A percentile compares a stretch with the other conserved stretches of the same genome.
Conservation (phyloP, 1,140 invertebrate genomes). For the Aphaenogaster floridana region DNA sequence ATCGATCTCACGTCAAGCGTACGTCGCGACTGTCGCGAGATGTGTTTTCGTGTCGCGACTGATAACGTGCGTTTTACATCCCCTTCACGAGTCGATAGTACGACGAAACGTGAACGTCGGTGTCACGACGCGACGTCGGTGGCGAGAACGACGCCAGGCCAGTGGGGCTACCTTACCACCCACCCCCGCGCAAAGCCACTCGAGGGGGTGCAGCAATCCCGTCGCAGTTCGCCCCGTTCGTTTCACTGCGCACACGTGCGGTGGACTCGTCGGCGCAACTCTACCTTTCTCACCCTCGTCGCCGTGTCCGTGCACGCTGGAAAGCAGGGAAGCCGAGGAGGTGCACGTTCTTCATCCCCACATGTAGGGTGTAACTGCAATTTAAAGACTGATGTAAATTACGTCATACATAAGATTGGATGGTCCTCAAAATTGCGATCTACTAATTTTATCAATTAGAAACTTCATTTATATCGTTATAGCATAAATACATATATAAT, state of each 20-base stretch:
- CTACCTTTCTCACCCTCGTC: constrained; percentile 18
- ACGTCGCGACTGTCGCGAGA: constrained; percentile 8
- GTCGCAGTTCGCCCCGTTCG: constrained; percentile 36
- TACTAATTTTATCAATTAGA: not conserved
- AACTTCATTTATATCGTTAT: too few relatives aligned
- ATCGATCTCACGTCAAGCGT: constrained; percentile 15
- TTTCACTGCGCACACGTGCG: constrained; percentile 54
- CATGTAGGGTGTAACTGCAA: not conserved
- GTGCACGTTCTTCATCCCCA: not conserved
- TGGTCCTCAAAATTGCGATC: not conserved
- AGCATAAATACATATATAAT: too few relatives aligned
- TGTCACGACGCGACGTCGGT: constrained; percentile 43
- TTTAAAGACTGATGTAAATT: not conserved
- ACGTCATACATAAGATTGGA: not conserved
- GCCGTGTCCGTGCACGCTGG: not conserved
- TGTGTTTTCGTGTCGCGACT: constrained; percentile 15
- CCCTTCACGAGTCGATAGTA: constrained; percentile 36
- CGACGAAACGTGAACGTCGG: constrained; percentile 30
- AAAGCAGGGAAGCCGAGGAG: not conserved
- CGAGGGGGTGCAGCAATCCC: constrained; percentile 31
- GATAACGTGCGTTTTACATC: constrained; percentile 37
- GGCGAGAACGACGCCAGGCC: constrained; percentile 38
- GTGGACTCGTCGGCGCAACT: constrained; percentile 38
- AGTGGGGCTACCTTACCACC: not conserved
- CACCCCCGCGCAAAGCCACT: not conserved